Evolutionary conservation across 2,888 invertebrate genomes (phyloP), one percentile per base, ranked within the genome.

Genomic region (Tetranychus piercei): DNA sequence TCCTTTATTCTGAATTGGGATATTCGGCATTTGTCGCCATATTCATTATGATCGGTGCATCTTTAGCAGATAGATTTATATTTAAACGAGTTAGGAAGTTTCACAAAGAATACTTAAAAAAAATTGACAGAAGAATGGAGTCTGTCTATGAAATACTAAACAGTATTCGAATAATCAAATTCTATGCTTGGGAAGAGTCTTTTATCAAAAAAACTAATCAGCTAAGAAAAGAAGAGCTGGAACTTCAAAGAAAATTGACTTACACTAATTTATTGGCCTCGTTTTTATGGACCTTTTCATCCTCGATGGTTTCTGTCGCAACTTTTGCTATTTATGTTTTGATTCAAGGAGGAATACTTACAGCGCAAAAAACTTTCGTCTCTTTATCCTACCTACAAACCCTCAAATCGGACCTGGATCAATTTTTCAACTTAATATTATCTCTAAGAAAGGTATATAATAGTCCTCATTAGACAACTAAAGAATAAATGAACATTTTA

Each of bases 71-170:
- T 81, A 90, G 89, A 11, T 86, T 90, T 75, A 88, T 94, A 78
- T 92, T 92, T 1, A 90, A 88, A 82, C 87, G 88, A 80, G 88
- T 89, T 8, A 91, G 91, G 81, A 88, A 87, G 1, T 83, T 90
- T 77, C 92, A 92, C 65, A 43, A 91, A 74, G 86, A 86, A 78
- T 94, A 94, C 82, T 94, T 94, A 93, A 91, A 91, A 81, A 89
- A 89, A 82, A 95, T 95, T 83, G 90, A 92, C 80, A 34, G 5
- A 34, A 86, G 94, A 79, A 91, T 94, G 0, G 94, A 94, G 80
- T 84, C 93, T 74, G 93, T 94, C 91, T 93, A 91, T 80, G 94
- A 94, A 85, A 89, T 94, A 78, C 86, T 94, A 75, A 91, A 89
- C 81, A 94, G 94, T 72, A 93, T 94, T 78, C 94, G 94, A 86